phyloP scores from a whole-genome alignment of 2,797 vertebrate genomes.

The Rhinoraja longicauda region DNA sequence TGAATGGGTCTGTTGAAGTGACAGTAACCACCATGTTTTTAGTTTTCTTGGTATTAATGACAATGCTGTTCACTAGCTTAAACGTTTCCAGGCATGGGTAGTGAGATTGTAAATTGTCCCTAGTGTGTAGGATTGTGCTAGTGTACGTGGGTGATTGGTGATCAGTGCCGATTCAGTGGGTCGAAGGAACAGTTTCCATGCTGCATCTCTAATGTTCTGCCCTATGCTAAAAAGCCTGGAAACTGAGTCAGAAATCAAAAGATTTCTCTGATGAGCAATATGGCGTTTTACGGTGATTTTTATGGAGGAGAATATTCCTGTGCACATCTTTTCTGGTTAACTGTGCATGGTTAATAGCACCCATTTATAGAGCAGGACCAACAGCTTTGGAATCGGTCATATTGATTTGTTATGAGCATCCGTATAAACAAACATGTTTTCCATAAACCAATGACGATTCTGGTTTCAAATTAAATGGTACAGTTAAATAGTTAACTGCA shows the following conservation, averaged over 20 bases:
- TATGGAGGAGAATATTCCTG: neutral
- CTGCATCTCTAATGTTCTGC: too few relatives aligned
- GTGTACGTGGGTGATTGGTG: too few relatives aligned
- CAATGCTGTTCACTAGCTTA: neutral
- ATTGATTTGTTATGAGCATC: neutral
- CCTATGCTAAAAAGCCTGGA: neutral
- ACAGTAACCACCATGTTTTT: neutral
- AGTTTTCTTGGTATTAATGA: neutral
- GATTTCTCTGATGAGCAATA: neutral
- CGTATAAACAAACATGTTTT: neutral
- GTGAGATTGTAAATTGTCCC: neutral
- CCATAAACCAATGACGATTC: neutral
- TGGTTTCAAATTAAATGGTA: neutral
- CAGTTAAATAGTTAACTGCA: too few relatives aligned
- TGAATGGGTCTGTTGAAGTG: neutral
- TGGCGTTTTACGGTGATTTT: neutral
- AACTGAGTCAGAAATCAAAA: neutral
- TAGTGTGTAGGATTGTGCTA: too few relatives aligned
- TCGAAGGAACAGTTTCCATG: too few relatives aligned
- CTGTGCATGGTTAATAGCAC: neutral
- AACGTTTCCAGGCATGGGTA: neutral
- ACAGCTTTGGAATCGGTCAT: neutral
- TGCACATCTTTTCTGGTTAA: neutral
- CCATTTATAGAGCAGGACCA: neutral
- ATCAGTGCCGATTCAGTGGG: too few relatives aligned